Evolutionary conservation across 2,888 invertebrate genomes (phyloP).

Genomic region (Blastobasis adustella): DNA sequence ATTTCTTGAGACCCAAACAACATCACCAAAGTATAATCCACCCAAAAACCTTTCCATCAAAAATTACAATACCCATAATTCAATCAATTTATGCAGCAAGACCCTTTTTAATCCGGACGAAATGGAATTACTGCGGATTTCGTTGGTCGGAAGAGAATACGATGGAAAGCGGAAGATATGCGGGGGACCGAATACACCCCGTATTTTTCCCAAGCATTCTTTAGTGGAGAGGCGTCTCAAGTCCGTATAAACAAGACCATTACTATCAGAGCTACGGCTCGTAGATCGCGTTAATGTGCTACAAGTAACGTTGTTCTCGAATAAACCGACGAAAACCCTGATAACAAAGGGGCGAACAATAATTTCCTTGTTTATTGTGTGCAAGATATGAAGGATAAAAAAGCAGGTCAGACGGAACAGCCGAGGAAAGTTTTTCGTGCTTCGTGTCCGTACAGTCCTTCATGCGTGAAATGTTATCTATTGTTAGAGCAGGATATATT

Average conservation of each 20-base stretch:
- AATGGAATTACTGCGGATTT: conserved; percentile 43
- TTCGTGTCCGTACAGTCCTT: not conserved
- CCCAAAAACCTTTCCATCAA: conserved; percentile 21
- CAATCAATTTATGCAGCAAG: conserved; percentile 36
- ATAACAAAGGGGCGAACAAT: conserved; percentile 1
- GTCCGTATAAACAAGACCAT: conserved; percentile 57
- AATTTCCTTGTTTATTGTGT: conserved; percentile 1
- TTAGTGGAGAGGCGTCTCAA: conserved; percentile 34
- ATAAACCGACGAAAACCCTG: conserved; percentile 31
- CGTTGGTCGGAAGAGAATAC: conserved; percentile 38
- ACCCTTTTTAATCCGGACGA: conserved; percentile 51
- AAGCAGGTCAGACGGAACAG: not conserved
- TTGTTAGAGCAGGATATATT: no score
- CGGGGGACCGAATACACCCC: conserved; percentile 21
- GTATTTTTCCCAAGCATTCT: conserved; percentile 29
- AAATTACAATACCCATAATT: conserved; percentile 29
- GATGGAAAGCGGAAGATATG: conserved; percentile 25
- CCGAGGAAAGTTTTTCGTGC: not conserved
- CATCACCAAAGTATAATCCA: no score
- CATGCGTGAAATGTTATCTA: no score
- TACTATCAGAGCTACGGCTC: conserved; percentile 58
- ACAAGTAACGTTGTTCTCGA: conserved; percentile 35
- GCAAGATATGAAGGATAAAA: conserved; percentile 5
- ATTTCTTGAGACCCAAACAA: no score
- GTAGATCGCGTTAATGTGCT: conserved; percentile 55